Base-by-base conservation (phyloP, 2,113 vertebrate species). In the Baryphthengus martii region DNA sequence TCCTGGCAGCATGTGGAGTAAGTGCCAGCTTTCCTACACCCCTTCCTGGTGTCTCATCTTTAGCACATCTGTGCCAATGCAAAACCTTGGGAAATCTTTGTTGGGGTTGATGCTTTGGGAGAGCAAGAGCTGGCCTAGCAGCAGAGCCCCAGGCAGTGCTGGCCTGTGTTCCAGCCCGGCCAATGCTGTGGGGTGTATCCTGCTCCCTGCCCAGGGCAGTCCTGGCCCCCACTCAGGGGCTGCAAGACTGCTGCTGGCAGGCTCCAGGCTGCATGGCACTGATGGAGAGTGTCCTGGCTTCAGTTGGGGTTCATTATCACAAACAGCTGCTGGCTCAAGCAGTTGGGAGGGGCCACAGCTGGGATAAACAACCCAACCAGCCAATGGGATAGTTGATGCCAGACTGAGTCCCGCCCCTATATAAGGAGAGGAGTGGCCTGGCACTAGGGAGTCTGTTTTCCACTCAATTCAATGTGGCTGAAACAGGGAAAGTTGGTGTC, bases 31-130 rank as follows among this genome's bases (percentile, higher is more conserved):
- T 50, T 5, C 28, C 9, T n/a, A n/a, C 8, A 58, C 17, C 71
- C 23, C 42, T 62, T 53, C 44, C 77, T 28, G 16, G 4, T n/a
- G 11, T 53, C 49, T 73, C 15, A n/a, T 28, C 35, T 20, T 72
- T 23, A 76, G 25, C 3, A 3, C 0, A 2, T 35, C 23, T 39
- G 1, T 61, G 72, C 6, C 5, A 4, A 33, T n/a, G 14, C 8
- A 42, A 39, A 26, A 8, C 23, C 76, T 59, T 65, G 31, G 63
- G 70, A 76, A 66, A 35, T 9, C 17, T 33, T 53, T 53, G 13
- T 44, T 66, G 39, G 24, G 31, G 28, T 4, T 25, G 35, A 10
- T 29, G n/a, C 17, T 80, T 55, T 47, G 1, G 3, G 17, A 66
- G 33, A 31, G 11, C 1, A 3, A 52, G 23, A 59, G 9, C 23